Base-by-base conservation (phyloP, 1,140 invertebrate species). In the Laodelphax striatellus region DNA sequence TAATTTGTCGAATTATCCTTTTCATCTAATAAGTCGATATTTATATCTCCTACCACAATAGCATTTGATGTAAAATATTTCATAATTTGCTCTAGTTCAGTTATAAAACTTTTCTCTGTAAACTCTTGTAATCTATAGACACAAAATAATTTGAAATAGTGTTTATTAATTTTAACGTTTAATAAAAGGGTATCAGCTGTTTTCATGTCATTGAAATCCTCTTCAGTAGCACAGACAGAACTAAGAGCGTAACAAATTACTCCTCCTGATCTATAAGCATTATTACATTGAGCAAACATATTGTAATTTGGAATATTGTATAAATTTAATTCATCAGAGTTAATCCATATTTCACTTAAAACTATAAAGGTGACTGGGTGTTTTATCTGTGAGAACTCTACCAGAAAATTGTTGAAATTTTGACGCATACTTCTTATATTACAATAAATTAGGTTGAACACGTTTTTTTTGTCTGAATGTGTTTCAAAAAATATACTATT, bases 121-220 rank as follows among this genome's bases (percentile, higher is more conserved):
- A 16, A 14, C 4, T 53, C 19, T 53, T 53, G 52, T 31, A 55
- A 13, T 55, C 54, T 55, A 55, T 55, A 55, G 24, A 28, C 6
- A 28, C 24, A 28, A 28, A 28, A 6, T 28, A 28, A 6, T 28
- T 28, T 28, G 6, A 6, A 2, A n/a, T n/a, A n/a, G n/a, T n/a
- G n/a, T n/a, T n/a, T n/a, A 11, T 8, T 55, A 42, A 38, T 38
- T 56, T 22, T 56, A 38, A 56, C 31, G n/a, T 56, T 28, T 13
- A 56, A 6, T 5, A 56, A 3, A 56, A 56, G 55, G n/a, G 55
- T 41, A 16, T 56, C 55, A 16, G 55, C 55, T n/a, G 55, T 17
- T 56, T n/a, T 41, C 21, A 56, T 56, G 43, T 5, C 1, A 22
- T 9, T 5, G 17, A 41, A 8, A 42, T 41, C 24, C 6, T 28